Conservation (phyloP, 2,113 vertebrate genomes). For the Psammodynastes pulverulentus region DNA sequence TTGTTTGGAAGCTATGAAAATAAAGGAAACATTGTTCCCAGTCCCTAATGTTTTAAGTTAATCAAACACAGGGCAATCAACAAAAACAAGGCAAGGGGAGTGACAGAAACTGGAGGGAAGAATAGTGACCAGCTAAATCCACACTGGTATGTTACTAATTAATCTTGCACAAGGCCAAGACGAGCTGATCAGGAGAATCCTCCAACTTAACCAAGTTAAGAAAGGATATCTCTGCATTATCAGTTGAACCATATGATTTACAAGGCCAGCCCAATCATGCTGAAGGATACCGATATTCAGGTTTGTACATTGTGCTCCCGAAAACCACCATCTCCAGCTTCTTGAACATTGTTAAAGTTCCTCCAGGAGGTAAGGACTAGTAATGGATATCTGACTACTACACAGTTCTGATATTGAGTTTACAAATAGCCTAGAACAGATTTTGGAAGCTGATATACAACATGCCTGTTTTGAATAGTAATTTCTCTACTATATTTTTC, state of each 20-base stretch:
- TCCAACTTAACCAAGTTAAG: not conserved
- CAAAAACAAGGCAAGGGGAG: not conserved
- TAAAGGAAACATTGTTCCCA: not conserved
- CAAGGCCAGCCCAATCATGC: not conserved
- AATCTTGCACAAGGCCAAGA: constrained; percentile 27
- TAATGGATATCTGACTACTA: not conserved
- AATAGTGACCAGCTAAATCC: rapidly evolving
- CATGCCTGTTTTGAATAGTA: not conserved
- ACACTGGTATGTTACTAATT: rapidly evolving
- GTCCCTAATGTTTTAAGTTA: not conserved
- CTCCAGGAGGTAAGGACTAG: not conserved
- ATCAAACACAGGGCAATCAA: not conserved
- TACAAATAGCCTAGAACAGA: not conserved
- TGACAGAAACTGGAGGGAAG: not conserved
- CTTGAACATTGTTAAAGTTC: not conserved
- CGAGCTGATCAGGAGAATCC: not conserved
- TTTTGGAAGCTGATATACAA: not conserved
- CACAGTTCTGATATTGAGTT: not conserved
- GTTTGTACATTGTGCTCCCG: no score
- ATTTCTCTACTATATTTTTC: not conserved
- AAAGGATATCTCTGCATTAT: not conserved
- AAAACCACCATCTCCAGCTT: not conserved
- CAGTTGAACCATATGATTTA: not conserved
- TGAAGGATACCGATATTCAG: no score
- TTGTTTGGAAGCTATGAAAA: not conserved